A percentile compares a stretch with the other conserved stretches of the same genome.
Conservation (phyloP, 2,888 invertebrate genomes). For the Leucophenga montana region DNA sequence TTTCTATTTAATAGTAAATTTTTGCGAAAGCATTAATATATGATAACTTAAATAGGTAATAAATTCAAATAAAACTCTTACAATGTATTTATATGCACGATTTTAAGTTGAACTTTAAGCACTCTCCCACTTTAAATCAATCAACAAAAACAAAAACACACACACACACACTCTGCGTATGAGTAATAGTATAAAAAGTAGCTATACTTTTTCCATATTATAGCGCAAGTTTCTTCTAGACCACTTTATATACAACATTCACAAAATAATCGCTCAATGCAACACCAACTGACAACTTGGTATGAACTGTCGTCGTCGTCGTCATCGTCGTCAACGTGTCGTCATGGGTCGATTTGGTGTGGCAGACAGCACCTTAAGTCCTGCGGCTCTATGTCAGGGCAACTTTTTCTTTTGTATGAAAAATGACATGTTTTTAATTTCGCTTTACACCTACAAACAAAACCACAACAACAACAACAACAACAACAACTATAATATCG, state of each 20-base stretch:
- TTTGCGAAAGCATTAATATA: too few relatives aligned
- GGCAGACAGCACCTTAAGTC: conserved; percentile 5
- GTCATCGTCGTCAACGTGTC: too few relatives aligned
- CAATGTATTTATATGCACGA: too few relatives aligned
- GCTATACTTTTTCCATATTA: too few relatives aligned
- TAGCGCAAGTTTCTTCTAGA: too few relatives aligned
- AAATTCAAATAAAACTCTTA: too few relatives aligned
- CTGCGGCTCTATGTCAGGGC: conserved; percentile 46
- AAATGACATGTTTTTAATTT: conserved; percentile 68
- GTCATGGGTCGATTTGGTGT: too few relatives aligned
- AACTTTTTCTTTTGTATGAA: conserved; percentile 53
- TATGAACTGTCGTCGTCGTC: not conserved
- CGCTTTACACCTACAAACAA: conserved; percentile 59
- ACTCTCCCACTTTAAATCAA: not conserved
- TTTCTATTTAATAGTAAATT: too few relatives aligned
- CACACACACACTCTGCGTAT: not conserved
- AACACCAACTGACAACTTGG: not conserved
- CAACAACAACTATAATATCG: conserved; percentile 26
- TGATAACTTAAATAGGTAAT: too few relatives aligned
- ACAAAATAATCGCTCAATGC: not conserved
- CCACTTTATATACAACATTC: not conserved
- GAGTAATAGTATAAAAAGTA: not conserved
- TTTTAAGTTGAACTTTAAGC: too few relatives aligned
- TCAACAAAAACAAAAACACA: not conserved
- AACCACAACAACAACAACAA: conserved; percentile 43